phyloP scores from a whole-genome alignment of 2,113 vertebrate species.

The Hiodon alosoides region DNA sequence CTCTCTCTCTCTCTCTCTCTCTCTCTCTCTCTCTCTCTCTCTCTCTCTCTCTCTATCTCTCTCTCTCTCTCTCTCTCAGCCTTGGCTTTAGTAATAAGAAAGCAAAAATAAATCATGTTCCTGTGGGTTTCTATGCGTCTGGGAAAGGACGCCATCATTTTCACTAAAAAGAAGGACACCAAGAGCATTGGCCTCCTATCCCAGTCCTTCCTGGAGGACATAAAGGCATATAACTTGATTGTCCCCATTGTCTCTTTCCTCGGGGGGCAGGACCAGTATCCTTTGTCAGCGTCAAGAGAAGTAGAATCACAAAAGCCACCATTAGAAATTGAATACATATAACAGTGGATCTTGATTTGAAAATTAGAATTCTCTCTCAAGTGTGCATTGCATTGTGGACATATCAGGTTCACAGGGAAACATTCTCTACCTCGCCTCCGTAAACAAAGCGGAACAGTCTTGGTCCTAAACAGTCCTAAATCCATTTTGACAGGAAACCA shows the following conservation, averaged over 20 bases:
- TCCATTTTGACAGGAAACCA: no score
- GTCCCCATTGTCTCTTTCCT: slow-evolving; percentile 74
- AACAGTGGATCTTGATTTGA: no score
- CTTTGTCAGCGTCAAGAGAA: slow-evolving; percentile 58
- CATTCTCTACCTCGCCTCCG: no score
- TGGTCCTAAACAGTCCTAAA: no score
- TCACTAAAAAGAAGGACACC: slow-evolving; percentile 73
- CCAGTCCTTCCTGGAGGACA: slow-evolving; percentile 78
- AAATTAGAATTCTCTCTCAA: no score
- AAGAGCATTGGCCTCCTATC: slow-evolving; percentile 88
- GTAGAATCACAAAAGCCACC: no score
- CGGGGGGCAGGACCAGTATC: slow-evolving; percentile 62
- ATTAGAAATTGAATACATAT: no score
- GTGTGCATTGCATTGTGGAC: no score
- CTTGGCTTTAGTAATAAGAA: slow-evolving; percentile 94
- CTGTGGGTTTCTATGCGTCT: slow-evolving; percentile 94
- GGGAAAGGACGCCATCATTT: slow-evolving; percentile 86
- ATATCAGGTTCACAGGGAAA: no score
- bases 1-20: background rate
- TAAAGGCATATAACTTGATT: slow-evolving; percentile 73
- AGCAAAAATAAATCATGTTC: slow-evolving; percentile 65
- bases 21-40: slow-evolving; percentile 1
- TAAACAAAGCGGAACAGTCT: no score
- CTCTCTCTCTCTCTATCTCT: background rate
- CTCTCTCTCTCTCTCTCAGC: slow-evolving; percentile 47